phyloP scores from a whole-genome alignment of 2,797 vertebrate species.

The Harpagifer antarcticus region DNA sequence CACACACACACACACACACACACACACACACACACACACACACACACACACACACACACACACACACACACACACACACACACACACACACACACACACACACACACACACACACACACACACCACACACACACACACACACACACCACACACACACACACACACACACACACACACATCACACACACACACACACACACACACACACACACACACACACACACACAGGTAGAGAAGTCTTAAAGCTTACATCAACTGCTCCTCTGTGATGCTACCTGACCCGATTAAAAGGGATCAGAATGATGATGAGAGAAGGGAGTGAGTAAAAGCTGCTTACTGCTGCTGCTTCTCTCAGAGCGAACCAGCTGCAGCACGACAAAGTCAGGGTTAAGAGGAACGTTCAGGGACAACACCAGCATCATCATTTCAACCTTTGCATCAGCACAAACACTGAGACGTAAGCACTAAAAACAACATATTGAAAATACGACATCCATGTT shows the following conservation, averaged over 20 bases:
- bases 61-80: too few species aligned
- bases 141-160: too few species aligned
- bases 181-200: too few species aligned
- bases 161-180: too few species aligned
- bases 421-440: slow-evolving; percentile 57
- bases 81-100: too few species aligned
- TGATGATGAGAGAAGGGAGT: slow-evolving; percentile 49
- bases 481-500: slow-evolving; percentile 25
- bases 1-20: too few species aligned
- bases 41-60: too few species aligned
- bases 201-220: slow-evolving; percentile 9
- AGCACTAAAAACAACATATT: slow-evolving; percentile 50
- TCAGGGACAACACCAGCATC: slow-evolving; percentile 53
- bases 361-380: slow-evolving; percentile 52
- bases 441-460: slow-evolving; percentile 32
- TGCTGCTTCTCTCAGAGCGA: slow-evolving; percentile 38
- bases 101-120: neutral
- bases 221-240: slow-evolving; percentile 43
- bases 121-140: neutral
- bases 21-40: too few species aligned
- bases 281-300: slow-evolving; percentile 61
- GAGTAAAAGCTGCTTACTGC: slow-evolving; percentile 65
- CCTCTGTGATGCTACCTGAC: slow-evolving; percentile 48
- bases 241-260: slow-evolving; percentile 49
- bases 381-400: slow-evolving; percentile 34